A percentile compares a stretch with the other conserved stretches of the same genome.
phyloP scores from a whole-genome alignment of 2,113 vertebrate species.

The Eclectus roratus region DNA sequence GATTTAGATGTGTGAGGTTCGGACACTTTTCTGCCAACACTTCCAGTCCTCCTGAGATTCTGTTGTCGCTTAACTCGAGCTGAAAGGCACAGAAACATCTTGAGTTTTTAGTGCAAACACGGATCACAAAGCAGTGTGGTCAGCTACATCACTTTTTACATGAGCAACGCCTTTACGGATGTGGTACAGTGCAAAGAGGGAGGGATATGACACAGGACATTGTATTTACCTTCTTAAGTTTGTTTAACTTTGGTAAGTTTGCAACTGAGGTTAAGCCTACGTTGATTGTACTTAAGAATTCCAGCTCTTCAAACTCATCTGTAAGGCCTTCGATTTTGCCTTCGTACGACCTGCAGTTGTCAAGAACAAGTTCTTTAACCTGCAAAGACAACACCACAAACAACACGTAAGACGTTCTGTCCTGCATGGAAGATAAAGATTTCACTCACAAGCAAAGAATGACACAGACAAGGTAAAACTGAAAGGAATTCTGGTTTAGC shows the following conservation, averaged over 20 bases:
- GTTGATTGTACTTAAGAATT: constrained; percentile 97
- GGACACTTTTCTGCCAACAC: constrained; percentile 96
- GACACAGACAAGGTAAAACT: neutral
- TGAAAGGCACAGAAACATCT: constrained; percentile 45
- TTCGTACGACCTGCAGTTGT: constrained; percentile 95
- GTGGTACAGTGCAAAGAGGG: fast-evolving
- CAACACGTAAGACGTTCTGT: neutral
- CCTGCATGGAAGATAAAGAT: neutral
- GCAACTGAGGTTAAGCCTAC: constrained; percentile 92
- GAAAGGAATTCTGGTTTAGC: neutral
- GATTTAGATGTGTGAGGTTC: constrained; percentile 97
- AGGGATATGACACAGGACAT: fast-evolving
- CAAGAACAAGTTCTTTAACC: constrained; percentile 97
- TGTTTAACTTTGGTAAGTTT: constrained; percentile 97
- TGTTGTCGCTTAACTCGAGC: constrained; percentile 98
- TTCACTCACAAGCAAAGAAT: neutral
- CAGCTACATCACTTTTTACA: neutral
- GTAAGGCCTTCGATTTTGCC: constrained; percentile 97
- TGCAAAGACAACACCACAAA: constrained; percentile 38
- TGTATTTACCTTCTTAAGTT: constrained; percentile 93
- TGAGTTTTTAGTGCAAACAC: neutral
- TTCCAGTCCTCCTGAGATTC: constrained; percentile 98
- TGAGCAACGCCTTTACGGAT: neutral
- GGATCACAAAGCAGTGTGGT: neutral
- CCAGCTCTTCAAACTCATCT: constrained; percentile 96